Conservation (phyloP, 1,140 invertebrate species). For the Tetraneura akinire region DNA sequence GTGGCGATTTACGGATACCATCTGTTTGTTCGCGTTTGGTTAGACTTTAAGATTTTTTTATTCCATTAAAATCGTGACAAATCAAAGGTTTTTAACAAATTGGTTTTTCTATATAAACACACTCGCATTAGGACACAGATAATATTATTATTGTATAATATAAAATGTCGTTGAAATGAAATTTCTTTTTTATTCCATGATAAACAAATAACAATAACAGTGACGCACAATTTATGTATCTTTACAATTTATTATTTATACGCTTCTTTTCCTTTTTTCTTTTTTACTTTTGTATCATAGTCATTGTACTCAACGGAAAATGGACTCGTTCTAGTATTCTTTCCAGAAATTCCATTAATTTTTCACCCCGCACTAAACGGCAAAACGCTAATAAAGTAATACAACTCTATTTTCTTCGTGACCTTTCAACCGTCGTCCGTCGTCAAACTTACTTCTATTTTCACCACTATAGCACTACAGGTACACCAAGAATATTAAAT, state of each 20-base stretch:
- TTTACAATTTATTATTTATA: slow-evolving; percentile 17
- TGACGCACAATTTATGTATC: neutral
- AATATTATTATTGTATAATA: no score
- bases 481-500: neutral
- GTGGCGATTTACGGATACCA: slow-evolving; percentile 13
- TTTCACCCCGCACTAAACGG: neutral
- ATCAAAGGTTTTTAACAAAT: slow-evolving; percentile 47
- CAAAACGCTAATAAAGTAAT: slow-evolving; percentile 37
- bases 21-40: slow-evolving; percentile 33
- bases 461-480: no score
- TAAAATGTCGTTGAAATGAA: no score
- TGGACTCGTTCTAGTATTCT: neutral
- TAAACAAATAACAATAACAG: no score
- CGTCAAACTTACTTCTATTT: neutral
- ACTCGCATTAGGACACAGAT: neutral
- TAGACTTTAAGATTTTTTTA: neutral
- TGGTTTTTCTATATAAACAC: slow-evolving; percentile 27
- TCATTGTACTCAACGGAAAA: neutral
- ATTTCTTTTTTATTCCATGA: no score
- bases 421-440: neutral
- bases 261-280: neutral
- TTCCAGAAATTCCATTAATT: slow-evolving; percentile 11
- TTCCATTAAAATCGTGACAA: slow-evolving; percentile 43
- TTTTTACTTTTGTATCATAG: neutral
- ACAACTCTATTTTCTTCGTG: slow-evolving; percentile 23